A percentile compares a stretch with the other conserved stretches of the same genome.
These are phyloP conservation scores for Holocentrus rufus DNA, from an alignment of 2,797 vertebrate genomes.

Conservation along the genomic window DNA sequence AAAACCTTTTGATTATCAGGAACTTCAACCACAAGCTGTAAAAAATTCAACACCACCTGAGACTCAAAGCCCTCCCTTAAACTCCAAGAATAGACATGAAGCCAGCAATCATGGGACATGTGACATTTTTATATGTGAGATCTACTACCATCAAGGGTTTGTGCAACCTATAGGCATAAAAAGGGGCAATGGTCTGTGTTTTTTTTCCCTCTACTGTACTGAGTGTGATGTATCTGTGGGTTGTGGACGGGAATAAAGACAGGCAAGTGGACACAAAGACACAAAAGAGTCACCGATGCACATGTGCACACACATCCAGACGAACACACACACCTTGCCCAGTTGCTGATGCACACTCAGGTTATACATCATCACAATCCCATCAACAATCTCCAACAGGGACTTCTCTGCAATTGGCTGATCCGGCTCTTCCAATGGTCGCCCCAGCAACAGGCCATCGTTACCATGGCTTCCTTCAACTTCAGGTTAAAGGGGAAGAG, in stretches of 20 bases:
- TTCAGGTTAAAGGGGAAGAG: conserved; percentile 60
- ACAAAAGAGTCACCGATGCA: background rate
- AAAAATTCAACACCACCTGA: too few relatives aligned
- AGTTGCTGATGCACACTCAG: conserved; percentile 98
- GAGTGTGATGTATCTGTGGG: too few relatives aligned
- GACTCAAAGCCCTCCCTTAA: background rate
- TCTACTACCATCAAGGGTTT: background rate
- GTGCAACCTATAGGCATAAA: background rate
- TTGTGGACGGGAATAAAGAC: background rate
- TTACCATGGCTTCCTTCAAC: conserved; percentile 94
- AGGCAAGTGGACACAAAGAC: background rate
- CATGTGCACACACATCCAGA: background rate
- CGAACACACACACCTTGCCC: conserved; percentile 86
- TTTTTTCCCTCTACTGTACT: too few relatives aligned
- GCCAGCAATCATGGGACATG: background rate
- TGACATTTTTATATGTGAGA: background rate
- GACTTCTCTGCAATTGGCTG: conserved; percentile 94
- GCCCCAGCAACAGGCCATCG: conserved; percentile 93
- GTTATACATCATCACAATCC: conserved; percentile 98
- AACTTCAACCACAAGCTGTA: background rate
- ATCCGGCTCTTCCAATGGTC: conserved; percentile 90
- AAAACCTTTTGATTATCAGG: background rate
- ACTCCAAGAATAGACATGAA: conserved; percentile 2
- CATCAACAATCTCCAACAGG: conserved; percentile 93
- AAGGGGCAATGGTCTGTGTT: background rate